Evolutionary conservation across 2,888 invertebrate species (phyloP), one percentile per base, ranked within the genome.

Genomic region (Pristionchus fissidentatus): DNA sequence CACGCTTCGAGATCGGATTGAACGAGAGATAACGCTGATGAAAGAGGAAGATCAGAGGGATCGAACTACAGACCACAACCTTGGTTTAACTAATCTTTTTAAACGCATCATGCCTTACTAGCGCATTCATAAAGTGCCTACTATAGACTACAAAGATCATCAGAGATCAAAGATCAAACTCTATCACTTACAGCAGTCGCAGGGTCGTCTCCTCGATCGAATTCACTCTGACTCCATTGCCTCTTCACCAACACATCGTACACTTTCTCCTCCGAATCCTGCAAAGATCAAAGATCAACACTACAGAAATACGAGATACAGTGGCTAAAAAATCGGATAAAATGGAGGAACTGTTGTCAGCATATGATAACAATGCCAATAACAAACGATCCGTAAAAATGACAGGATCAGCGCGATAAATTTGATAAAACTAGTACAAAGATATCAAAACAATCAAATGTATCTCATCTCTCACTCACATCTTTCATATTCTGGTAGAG

Each of bases 1-100:
- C 97, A 85, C 97, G 94, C 93, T 97, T 97, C 93, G 97, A 97
- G 88, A 93, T 89, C 60, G 93, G 93, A 43, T 84, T 82, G 84
- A 90, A 91, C 19, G 73, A 79, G 49, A 86, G 84, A 84, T 87
- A 89, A 26, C 73, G 84, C 89, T 90, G 80, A 78, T n/a, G n/a
- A 87, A 86, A 38, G 15, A 73, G 22, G 7, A n/a, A 75, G 13
- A 75, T 3, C 26, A 32, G 2, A 8, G 13, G 43, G 41, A 29
- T n/a, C 26, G 46, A 75, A 43, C 26, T n/a, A n/a, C n/a, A n/a
- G n/a, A n/a, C n/a, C n/a, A n/a, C n/a, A n/a, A n/a, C n/a, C n/a
- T n/a, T n/a, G n/a, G n/a, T n/a, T n/a, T n/a, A n/a, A n/a, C n/a
- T 60, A 15, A n/a, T n/a, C n/a, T n/a, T n/a, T 60, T 60, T 60